phyloP scores from a whole-genome alignment of 2,888 invertebrate genomes.

The Biston betularia region DNA sequence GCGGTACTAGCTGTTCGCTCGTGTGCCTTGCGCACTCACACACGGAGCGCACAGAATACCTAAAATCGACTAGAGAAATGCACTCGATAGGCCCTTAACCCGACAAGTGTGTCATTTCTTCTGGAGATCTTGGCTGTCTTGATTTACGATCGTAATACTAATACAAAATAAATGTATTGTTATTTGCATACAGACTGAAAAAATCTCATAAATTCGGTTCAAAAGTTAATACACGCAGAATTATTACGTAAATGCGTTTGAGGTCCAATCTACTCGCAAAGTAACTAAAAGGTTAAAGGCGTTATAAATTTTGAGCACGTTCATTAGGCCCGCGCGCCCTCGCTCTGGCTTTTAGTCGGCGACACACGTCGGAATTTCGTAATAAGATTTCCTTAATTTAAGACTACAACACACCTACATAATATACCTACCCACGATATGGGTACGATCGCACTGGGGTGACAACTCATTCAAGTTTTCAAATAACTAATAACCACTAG shows the following conservation, averaged over 20 bases:
- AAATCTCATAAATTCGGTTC: constrained; percentile 1
- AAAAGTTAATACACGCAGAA: constrained; percentile 35
- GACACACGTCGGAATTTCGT: constrained; percentile 84
- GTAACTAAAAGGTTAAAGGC: constrained; percentile 77
- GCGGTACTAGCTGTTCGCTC: no score
- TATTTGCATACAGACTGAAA: not conserved
- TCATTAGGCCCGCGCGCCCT: constrained; percentile 75
- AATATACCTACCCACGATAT: constrained; percentile 18
- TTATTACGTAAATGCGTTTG: constrained; percentile 59
- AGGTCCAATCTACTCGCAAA: constrained; percentile 67
- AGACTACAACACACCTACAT: constrained; percentile 59
- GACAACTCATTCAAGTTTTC: not conserved
- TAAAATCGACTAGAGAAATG: no score
- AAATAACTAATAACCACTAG: no score
- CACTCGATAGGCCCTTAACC: no score
- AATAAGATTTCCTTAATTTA: constrained; percentile 84
- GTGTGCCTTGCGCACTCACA: no score
- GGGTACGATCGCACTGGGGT: constrained; percentile 14
- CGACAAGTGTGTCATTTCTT: not conserved
- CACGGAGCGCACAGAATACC: no score
- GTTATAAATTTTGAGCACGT: constrained; percentile 83
- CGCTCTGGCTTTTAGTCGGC: constrained; percentile 74
- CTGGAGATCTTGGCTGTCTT: no score
- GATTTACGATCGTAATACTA: no score
- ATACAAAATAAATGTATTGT: no score